phyloP scores from a whole-genome alignment of 2,113 vertebrate genomes.

The Ammodytes dubius region DNA sequence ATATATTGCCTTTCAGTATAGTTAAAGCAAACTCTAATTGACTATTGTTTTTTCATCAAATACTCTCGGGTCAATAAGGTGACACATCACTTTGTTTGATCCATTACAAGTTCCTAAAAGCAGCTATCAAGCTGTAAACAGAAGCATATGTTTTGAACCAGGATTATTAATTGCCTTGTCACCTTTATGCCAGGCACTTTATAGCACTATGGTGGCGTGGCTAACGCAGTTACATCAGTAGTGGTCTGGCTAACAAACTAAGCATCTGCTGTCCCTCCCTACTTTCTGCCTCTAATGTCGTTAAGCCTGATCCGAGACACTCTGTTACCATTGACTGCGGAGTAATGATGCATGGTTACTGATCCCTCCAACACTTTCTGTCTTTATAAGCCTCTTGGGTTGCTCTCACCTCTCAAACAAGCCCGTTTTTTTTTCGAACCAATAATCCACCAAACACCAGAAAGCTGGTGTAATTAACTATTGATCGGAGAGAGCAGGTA shows the following conservation, averaged over 20 bases:
- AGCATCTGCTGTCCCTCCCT: slow-evolving; percentile 54
- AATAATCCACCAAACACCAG: slow-evolving; percentile 73
- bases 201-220: slow-evolving; percentile 10
- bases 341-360: slow-evolving; percentile 71
- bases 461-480: slow-evolving; percentile 76
- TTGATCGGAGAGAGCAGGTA: slow-evolving; percentile 70
- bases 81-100: not conserved
- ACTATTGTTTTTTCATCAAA: slow-evolving; percentile 10
- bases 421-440: slow-evolving; percentile 41
- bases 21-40: slow-evolving; percentile 21
- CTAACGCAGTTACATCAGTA: slow-evolving; percentile 38
- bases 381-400: slow-evolving; percentile 59
- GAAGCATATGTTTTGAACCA: slow-evolving; percentile 46
- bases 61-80: not conserved
- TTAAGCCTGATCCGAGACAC: slow-evolving; percentile 69
- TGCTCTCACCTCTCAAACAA: slow-evolving; percentile 43
- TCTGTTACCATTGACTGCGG: slow-evolving; percentile 72
- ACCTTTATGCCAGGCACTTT: slow-evolving; percentile 26
- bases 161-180: slow-evolving; percentile 44
- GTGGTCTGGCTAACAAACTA: slow-evolving; percentile 53
- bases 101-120: slow-evolving; percentile 26
- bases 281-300: slow-evolving; percentile 64
- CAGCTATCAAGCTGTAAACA: slow-evolving; percentile 12
- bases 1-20: not conserved
- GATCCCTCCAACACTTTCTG: slow-evolving; percentile 56